phyloP scores from a whole-genome alignment of 2,797 vertebrate species.

The Hydrophis major region DNA sequence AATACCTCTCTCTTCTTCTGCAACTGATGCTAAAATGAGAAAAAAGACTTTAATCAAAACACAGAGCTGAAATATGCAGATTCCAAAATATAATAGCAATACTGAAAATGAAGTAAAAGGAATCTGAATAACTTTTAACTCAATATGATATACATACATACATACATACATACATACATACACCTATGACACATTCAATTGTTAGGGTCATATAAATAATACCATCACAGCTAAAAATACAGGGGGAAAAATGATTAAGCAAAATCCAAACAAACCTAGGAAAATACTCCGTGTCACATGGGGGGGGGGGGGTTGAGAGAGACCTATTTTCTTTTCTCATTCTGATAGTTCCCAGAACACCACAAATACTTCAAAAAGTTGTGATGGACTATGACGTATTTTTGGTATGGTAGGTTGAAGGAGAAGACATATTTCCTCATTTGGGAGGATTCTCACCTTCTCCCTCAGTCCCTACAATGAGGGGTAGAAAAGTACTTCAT shows the following conservation, averaged over 20 bases:
- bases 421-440: not conserved
- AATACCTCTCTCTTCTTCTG: constrained; percentile 82
- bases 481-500: not conserved
- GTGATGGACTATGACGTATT: not conserved
- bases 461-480: not conserved
- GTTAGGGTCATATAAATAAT: not conserved
- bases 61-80: constrained; percentile 6
- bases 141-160: not conserved
- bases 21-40: constrained; percentile 64
- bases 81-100: constrained; percentile 4
- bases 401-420: not conserved
- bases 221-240: not conserved
- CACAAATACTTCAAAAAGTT: not conserved
- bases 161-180: not conserved
- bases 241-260: not conserved
- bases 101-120: not conserved
- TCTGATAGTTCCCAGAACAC: not conserved
- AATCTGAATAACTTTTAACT: not conserved
- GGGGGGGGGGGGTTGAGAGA: not conserved
- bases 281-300: not conserved
- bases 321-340: not conserved
- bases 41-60: constrained; percentile 36
- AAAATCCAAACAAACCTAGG: not conserved
- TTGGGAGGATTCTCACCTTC: not conserved
- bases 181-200: not conserved